Evolutionary conservation across 2,797 vertebrate genomes (phyloP), one percentile per base, ranked within the genome.

Genomic region (Enoplosus armatus): DNA sequence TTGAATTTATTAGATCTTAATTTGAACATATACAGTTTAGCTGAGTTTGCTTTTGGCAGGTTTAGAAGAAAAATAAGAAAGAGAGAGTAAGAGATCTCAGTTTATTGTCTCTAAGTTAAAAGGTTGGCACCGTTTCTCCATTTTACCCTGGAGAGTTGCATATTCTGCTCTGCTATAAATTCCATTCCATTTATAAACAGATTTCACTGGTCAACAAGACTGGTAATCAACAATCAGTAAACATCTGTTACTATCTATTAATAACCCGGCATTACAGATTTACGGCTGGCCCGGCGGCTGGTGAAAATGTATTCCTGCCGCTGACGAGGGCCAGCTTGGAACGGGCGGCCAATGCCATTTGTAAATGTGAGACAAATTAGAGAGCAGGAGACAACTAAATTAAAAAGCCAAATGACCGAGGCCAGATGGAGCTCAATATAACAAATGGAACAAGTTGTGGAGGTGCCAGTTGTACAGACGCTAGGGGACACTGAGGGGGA

Each of bases 211-310:
- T 96, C 96, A 96, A 93, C 94, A 92, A 82, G 88, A 93, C 93
- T 90, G 92, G 94, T 95, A 95, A 96, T 96, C 95, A 96, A 95
- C 95, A 95, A 96, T 96, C 95, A 95, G 95, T 92, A 95, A 96
- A 95, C 96, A 96, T 96, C 95, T 96, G 96, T 94, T 96, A 91
- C 94, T 89, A 93, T 94, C 94, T 96, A 96, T 96, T 96, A 96
- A 96, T 96, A 95, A 93, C 82, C 81, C 76, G 18, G 87, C 84
- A 79, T 72, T 83, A 79, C 90, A 93, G 93, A 96, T 96, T 95
- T 95, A 96, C 89, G 84, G 86, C 92, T 72, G 50, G 83, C 79
- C 85, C 66, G 85, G 81, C 82, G 91, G 92, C 92, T 92, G 94
- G 68, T 85, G 90, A 93, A 92, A 94, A 95, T 94, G 93, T 93